Percentiles rank a stretch among this genome's conserved stretches.
Evolutionary conservation across 2,113 vertebrate genomes (phyloP).

Genomic region (Pontoporia blainvillei): DNA sequence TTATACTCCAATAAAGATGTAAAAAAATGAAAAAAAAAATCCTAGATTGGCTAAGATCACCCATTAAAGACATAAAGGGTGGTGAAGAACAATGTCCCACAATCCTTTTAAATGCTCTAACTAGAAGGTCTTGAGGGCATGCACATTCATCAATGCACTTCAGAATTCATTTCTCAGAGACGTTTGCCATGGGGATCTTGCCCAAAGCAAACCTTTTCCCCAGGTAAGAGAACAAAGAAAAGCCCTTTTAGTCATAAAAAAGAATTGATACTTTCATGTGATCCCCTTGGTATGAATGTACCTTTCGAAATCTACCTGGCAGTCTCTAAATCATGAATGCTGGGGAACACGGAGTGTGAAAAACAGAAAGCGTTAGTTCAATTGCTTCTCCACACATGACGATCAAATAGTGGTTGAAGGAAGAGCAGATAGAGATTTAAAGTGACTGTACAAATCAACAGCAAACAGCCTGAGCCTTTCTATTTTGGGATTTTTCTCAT

Average conservation of each 20-base stretch:
- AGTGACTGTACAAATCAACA: background rate
- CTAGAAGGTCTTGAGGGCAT: background rate
- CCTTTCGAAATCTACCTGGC: slow-evolving; percentile 28
- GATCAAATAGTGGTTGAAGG: slow-evolving; percentile 43
- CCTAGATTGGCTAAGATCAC: background rate
- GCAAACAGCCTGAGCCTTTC: background rate
- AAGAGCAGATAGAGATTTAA: slow-evolving; percentile 13
- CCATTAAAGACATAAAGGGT: background rate
- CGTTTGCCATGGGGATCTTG: background rate
- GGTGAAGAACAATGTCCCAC: background rate
- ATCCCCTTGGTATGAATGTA: slow-evolving; percentile 34
- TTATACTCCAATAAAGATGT: no score
- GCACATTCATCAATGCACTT: background rate
- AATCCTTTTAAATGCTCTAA: background rate
- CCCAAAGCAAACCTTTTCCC: slow-evolving; percentile 37
- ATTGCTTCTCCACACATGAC: background rate
- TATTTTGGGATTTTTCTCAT: background rate
- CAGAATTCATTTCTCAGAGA: slow-evolving; percentile 46
- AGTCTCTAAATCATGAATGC: slow-evolving; percentile 33
- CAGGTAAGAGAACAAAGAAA: slow-evolving; percentile 48
- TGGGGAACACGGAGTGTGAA: slow-evolving; percentile 33
- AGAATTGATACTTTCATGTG: slow-evolving; percentile 42
- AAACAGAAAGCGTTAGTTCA: slow-evolving; percentile 6
- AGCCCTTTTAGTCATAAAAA: slow-evolving; percentile 17
- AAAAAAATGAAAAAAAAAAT: background rate